A percentile compares a stretch with the other conserved stretches of the same genome.
Conservation (phyloP, 2,797 vertebrate genomes). For the Myotis findleyi region DNA sequence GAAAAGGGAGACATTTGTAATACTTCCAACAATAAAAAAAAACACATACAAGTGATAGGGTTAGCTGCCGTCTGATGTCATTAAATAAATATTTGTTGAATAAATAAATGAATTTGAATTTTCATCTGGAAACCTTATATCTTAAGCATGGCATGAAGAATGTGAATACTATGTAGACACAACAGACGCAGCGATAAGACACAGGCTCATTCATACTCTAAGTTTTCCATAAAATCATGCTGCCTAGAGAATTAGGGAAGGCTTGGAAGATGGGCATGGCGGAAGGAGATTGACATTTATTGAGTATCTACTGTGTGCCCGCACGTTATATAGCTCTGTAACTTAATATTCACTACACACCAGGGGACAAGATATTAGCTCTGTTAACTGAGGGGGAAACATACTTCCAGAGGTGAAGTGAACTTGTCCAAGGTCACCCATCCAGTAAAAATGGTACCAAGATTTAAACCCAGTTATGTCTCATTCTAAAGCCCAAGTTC, state of each 20-base stretch:
- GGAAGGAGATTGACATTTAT: neutral
- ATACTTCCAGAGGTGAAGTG: neutral
- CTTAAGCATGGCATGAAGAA: neutral
- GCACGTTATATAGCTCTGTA: neutral
- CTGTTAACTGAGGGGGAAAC: neutral
- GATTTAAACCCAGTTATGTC: neutral
- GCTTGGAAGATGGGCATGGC: neutral
- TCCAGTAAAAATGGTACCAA: neutral
- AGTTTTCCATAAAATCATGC: neutral
- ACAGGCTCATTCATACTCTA: neutral
- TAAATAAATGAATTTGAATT: slow-evolving; percentile 21
- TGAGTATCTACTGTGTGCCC: neutral
- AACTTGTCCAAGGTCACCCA: neutral
- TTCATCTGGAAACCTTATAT: neutral
- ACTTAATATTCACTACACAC: neutral
- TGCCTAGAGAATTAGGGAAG: neutral
- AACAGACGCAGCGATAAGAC: slow-evolving; percentile 1
- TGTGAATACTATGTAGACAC: neutral
- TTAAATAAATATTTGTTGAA: slow-evolving; percentile 34
- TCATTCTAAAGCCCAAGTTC: neutral
- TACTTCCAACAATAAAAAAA: neutral
- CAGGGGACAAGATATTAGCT: neutral
- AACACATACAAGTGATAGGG: neutral
- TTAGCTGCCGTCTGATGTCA: neutral
- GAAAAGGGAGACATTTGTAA: too few species aligned